A percentile compares a stretch with the other conserved stretches of the same genome.
These are phyloP conservation scores for Falco rusticolus DNA, from an alignment of 2,797 vertebrate genomes.

Conservation along the genomic window DNA sequence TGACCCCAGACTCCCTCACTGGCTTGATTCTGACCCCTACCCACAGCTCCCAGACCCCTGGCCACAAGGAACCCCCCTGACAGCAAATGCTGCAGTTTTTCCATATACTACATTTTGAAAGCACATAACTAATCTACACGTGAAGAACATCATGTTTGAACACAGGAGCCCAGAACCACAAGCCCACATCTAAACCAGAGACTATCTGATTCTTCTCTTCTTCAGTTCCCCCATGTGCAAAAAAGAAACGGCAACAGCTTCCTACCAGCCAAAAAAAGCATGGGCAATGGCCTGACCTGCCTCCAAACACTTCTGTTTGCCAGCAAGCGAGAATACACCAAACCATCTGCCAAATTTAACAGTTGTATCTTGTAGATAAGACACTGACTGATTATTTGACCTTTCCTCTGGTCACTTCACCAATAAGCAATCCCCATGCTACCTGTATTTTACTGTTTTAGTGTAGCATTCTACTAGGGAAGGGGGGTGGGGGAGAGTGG, in stretches of 20 bases:
- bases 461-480: background rate
- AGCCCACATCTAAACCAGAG: background rate
- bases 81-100: background rate
- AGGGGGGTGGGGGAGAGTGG: too few relatives aligned
- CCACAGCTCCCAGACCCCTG: background rate
- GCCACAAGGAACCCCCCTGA: background rate
- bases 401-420: background rate
- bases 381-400: background rate
- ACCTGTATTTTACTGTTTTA: background rate
- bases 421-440: background rate
- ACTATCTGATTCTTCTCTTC: background rate
- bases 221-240: fast-evolving
- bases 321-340: background rate
- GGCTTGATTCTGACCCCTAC: background rate
- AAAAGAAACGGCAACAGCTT: background rate
- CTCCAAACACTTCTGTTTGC: background rate
- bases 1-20: background rate
- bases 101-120: background rate
- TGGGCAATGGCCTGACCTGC: background rate
- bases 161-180: background rate
- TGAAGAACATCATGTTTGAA: background rate
- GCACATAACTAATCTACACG: fast-evolving
- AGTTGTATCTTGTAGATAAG: background rate
- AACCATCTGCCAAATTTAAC: background rate
- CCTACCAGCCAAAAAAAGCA: background rate